Evolutionary conservation across 2,113 vertebrate genomes (phyloP).

Genomic region (Tringa solitaria): DNA sequence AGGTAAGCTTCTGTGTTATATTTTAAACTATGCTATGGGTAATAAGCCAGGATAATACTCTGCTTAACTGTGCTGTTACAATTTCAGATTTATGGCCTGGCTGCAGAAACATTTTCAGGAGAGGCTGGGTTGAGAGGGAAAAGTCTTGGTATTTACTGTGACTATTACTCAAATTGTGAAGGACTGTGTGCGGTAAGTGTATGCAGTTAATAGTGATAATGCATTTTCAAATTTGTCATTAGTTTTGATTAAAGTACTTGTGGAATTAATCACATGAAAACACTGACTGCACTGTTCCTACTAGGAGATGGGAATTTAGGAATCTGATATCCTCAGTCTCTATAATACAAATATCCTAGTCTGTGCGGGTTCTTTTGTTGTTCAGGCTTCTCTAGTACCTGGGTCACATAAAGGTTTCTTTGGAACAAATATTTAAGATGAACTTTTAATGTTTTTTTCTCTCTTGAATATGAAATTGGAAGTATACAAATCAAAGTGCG

Average conservation of each 20-base stretch:
- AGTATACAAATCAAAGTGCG: neutral
- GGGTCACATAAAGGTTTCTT: neutral
- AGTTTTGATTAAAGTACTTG: slow-evolving; percentile 1
- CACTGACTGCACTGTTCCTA: neutral
- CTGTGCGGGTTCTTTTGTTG: neutral
- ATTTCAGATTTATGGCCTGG: neutral
- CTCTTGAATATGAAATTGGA: neutral
- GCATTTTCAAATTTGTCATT: neutral
- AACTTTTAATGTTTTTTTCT: neutral
- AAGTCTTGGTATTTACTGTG: neutral
- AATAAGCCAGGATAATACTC: neutral
- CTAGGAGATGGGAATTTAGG: neutral
- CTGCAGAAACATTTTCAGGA: neutral
- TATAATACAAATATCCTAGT: neutral
- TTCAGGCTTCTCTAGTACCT: neutral
- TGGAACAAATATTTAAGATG: neutral
- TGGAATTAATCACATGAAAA: neutral
- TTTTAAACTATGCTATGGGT: neutral
- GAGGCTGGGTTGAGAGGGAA: slow-evolving; percentile 36
- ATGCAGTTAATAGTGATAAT: neutral
- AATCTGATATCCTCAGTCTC: neutral
- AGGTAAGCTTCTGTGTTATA: neutral
- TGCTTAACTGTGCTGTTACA: neutral
- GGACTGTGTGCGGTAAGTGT: neutral
- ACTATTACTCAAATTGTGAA: neutral